phyloP scores from a whole-genome alignment of 2,797 vertebrate genomes.

The Nannoperca australis region DNA sequence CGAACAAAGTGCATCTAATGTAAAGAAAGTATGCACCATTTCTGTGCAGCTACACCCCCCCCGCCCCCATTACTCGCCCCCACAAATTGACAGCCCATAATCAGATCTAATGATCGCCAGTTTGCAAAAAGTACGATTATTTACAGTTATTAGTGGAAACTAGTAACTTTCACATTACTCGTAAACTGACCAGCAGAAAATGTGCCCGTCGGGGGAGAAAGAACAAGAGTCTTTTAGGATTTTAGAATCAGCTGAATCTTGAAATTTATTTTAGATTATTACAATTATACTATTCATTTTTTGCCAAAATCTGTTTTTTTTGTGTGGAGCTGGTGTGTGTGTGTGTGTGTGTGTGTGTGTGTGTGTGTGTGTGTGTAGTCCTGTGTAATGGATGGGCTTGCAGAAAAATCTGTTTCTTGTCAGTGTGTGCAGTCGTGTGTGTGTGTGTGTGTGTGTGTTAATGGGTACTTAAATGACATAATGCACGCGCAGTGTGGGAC shows the following conservation, averaged over 20 bases:
- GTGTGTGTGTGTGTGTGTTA: too few relatives aligned
- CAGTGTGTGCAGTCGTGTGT: too few relatives aligned
- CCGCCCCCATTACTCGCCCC: too few relatives aligned
- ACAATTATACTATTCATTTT: background rate
- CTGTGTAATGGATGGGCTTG: too few relatives aligned
- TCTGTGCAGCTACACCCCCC: background rate
- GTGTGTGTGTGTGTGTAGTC: background rate
- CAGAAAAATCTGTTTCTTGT: too few relatives aligned
- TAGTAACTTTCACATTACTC: background rate
- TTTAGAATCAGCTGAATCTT: background rate
- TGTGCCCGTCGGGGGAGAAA: background rate
- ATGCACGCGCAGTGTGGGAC: background rate
- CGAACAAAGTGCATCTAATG: background rate
- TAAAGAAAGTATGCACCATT: background rate
- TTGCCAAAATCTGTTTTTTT: background rate
- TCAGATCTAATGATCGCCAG: background rate
- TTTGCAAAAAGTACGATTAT: background rate
- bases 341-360: background rate
- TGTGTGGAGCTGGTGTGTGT: background rate
- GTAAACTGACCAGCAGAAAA: background rate
- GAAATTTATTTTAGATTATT: conserved; percentile 7
- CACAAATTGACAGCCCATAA: background rate
- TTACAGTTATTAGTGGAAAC: background rate
- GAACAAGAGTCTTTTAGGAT: background rate
- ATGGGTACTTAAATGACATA: background rate